Evolutionary conservation across 2,888 invertebrate genomes (phyloP).

Genomic region (Agriopis aurantiaria): DNA sequence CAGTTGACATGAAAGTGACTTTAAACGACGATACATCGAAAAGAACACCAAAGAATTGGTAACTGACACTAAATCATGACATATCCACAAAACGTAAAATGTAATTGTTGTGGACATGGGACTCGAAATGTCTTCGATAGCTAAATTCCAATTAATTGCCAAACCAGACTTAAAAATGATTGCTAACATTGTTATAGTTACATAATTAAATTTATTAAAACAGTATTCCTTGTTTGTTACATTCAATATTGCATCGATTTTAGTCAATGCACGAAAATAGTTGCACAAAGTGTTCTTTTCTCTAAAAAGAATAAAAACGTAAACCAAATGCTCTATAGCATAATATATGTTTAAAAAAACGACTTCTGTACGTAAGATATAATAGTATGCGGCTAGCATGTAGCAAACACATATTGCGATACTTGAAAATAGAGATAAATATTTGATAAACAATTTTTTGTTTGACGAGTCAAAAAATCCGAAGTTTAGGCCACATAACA

Average conservation of each 20-base stretch:
- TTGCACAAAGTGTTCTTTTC: neutral
- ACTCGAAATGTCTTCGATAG: neutral
- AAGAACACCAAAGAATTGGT: constrained; percentile 6
- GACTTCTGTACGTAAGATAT: fast-evolving
- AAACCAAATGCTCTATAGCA: neutral
- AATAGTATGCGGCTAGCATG: neutral
- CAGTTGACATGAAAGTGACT: neutral
- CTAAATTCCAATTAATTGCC: neutral
- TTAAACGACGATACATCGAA: neutral
- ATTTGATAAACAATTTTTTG: neutral
- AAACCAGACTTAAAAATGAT: neutral
- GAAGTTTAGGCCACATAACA: constrained; percentile 14
- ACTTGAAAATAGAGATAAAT: neutral
- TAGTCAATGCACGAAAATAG: neutral
- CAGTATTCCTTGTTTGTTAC: neutral
- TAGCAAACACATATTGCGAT: neutral
- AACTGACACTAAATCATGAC: neutral
- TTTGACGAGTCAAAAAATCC: constrained; percentile 13
- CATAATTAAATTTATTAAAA: neutral
- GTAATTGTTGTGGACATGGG: neutral
- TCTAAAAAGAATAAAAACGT: constrained; percentile 1
- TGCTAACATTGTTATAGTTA: neutral
- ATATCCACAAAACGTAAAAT: neutral
- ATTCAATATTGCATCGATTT: neutral
- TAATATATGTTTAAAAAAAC: neutral